phyloP scores from a whole-genome alignment of 2,113 vertebrate genomes.

The Poeciliopsis prolifica region DNA sequence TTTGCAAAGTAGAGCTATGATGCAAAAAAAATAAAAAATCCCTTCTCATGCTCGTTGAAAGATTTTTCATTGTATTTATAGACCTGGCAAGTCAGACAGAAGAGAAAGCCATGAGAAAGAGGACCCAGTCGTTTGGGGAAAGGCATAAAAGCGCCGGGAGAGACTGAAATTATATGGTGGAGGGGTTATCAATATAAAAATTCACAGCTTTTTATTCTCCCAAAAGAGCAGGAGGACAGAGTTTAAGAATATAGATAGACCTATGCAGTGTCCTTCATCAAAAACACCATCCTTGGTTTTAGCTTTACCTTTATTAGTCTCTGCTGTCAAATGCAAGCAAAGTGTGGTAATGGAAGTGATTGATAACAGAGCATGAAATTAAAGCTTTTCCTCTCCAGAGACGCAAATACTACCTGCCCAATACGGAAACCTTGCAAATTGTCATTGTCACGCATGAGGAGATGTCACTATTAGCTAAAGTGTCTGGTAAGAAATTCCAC shows the following conservation, averaged over 20 bases:
- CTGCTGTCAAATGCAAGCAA: slow-evolving; percentile 45
- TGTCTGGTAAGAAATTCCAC: slow-evolving; percentile 1
- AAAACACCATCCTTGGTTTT: slow-evolving; percentile 40
- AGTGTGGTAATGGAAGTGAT: slow-evolving; percentile 50
- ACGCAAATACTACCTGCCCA: slow-evolving; percentile 11
- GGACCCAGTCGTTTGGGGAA: slow-evolving; percentile 53
- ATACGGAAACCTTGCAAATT: slow-evolving; percentile 8
- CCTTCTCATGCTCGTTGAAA: slow-evolving; percentile 44
- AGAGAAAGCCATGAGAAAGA: slow-evolving; percentile 63
- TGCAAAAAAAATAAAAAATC: slow-evolving; percentile 19
- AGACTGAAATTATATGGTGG: slow-evolving; percentile 47
- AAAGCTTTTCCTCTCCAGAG: slow-evolving; percentile 25
- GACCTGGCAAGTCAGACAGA: slow-evolving; percentile 60
- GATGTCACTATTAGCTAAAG: slow-evolving; percentile 1
- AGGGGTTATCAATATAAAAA: slow-evolving; percentile 60
- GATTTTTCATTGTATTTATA: slow-evolving; percentile 68
- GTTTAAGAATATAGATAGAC: slow-evolving; percentile 49
- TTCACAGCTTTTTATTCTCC: slow-evolving; percentile 41
- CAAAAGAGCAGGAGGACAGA: slow-evolving; percentile 18
- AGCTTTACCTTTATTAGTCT: slow-evolving; percentile 42
- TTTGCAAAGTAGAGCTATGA: slow-evolving; percentile 19
- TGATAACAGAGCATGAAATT: slow-evolving; percentile 51
- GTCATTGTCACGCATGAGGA: slow-evolving; percentile 26
- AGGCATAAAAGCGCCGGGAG: slow-evolving; percentile 44
- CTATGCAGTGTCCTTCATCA: slow-evolving; percentile 44